These are phyloP conservation scores for Cirrhinus molitorella DNA, from an alignment of 2,797 vertebrate genomes.

Conservation along the genomic window DNA sequence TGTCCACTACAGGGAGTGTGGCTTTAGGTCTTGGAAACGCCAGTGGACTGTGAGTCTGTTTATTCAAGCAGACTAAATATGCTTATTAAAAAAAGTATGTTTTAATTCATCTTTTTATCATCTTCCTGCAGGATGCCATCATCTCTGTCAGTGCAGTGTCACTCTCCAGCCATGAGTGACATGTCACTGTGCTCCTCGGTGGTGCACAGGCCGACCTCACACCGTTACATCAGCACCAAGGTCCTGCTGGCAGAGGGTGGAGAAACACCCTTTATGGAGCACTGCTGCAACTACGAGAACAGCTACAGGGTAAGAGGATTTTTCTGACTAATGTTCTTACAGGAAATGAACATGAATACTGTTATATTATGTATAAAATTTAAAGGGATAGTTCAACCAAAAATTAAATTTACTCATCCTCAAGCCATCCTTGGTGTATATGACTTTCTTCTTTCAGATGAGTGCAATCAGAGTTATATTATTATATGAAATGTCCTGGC, in stretches of 20 bases:
- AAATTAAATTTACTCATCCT: too few species aligned
- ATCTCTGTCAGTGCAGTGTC: constrained; percentile 75
- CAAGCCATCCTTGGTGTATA: too few species aligned
- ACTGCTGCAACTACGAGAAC: constrained; percentile 83
- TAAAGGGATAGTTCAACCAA: too few species aligned
- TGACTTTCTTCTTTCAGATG: too few species aligned
- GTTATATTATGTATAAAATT: background rate
- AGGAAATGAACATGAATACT: background rate
- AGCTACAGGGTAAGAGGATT: constrained; percentile 77
- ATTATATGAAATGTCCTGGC: too few species aligned
- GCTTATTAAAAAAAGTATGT: background rate
- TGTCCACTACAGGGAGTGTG: constrained; percentile 65
- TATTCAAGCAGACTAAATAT: background rate
- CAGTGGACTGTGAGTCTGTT: constrained; percentile 64
- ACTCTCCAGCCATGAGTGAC: constrained; percentile 71
- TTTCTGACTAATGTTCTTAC: background rate
- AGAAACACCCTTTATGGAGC: constrained; percentile 80
- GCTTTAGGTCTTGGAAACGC: constrained; percentile 69
- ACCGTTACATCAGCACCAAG: constrained; percentile 86
- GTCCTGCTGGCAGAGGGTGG: constrained; percentile 82
- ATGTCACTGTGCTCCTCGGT: constrained; percentile 71
- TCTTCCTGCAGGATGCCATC: constrained; percentile 66
- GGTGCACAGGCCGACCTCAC: constrained; percentile 80
- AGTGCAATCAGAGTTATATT: too few species aligned
- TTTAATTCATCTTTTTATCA: background rate